phyloP scores from a whole-genome alignment of 92 coral and sea anemone genomes.

The Porites evermanni region DNA sequence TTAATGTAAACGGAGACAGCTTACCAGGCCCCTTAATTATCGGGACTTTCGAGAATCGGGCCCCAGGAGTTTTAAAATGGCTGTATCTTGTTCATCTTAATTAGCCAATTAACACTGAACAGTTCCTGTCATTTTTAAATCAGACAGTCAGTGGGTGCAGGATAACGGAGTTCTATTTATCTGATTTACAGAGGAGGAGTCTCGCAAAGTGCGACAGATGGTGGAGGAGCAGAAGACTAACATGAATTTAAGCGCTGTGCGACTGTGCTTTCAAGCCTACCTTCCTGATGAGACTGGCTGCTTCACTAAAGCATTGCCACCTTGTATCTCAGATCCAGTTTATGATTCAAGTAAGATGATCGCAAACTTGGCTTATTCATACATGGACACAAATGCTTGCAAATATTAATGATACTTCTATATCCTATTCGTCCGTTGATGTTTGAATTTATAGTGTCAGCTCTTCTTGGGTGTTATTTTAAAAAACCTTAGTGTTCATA shows the following conservation, averaged over 20 bases:
- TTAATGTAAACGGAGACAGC: too few species aligned
- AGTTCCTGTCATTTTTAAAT: too few species aligned
- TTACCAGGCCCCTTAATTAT: too few species aligned
- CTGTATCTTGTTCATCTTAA: too few species aligned
- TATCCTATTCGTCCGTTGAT: neutral
- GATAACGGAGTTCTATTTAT: neutral
- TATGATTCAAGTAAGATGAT: slow-evolving; percentile 90
- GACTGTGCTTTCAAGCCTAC: slow-evolving; percentile 93
- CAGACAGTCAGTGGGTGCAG: too few species aligned
- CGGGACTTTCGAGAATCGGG: too few species aligned
- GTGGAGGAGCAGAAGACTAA: slow-evolving; percentile 75
- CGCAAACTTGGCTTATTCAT: neutral
- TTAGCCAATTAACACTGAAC: too few species aligned
- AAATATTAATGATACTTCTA: neutral
- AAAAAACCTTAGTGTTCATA: too few species aligned
- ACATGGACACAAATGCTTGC: too few species aligned
- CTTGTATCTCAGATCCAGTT: slow-evolving; percentile 73
- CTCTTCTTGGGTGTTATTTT: too few species aligned
- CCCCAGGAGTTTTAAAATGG: too few species aligned
- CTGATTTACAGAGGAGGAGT: slow-evolving; percentile 77
- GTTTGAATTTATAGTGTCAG: too few species aligned
- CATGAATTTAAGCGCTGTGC: slow-evolving; percentile 88
- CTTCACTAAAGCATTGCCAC: slow-evolving; percentile 84
- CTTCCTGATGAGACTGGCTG: slow-evolving; percentile 85
- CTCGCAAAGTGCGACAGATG: slow-evolving; percentile 54